These are phyloP conservation scores for Vandiemenella viatica DNA, from an alignment of 2,888 invertebrate genomes.

Conservation along the genomic window DNA sequence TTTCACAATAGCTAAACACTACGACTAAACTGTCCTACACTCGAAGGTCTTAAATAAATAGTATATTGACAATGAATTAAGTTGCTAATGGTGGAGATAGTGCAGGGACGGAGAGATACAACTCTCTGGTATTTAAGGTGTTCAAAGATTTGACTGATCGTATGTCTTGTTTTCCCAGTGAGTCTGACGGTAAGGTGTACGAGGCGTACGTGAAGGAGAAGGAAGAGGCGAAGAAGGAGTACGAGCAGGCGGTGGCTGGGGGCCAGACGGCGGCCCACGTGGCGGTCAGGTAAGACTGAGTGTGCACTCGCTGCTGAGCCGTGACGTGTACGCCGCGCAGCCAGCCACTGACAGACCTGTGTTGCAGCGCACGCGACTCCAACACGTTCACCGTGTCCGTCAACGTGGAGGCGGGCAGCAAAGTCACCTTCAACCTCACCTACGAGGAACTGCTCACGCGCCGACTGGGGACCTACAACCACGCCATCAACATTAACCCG, in stretches of 20 bases:
- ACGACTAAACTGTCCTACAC: too few species aligned
- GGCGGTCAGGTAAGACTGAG: slow-evolving; percentile 29
- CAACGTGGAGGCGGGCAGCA: slow-evolving; percentile 45
- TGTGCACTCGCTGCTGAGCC: too few species aligned
- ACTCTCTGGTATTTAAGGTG: too few species aligned
- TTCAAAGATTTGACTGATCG: too few species aligned
- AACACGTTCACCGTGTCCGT: slow-evolving; percentile 53
- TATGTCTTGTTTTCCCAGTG: too few species aligned
- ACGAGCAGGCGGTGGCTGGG: slow-evolving; percentile 38
- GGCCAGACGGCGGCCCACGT: slow-evolving; percentile 46
- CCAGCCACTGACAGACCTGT: too few species aligned
- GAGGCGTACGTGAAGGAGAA: slow-evolving; percentile 50
- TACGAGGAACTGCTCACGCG: slow-evolving; percentile 59
- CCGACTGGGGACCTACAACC: slow-evolving; percentile 48
- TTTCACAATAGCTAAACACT: too few species aligned
- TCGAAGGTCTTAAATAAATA: too few species aligned
- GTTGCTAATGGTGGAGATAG: too few species aligned
- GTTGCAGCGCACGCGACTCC: slow-evolving; percentile 43
- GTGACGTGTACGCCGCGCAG: too few species aligned
- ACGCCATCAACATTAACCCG: slow-evolving; percentile 51
- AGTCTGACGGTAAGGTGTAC: slow-evolving; percentile 43
- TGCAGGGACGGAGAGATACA: too few species aligned
- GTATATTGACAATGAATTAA: too few species aligned
- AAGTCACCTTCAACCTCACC: slow-evolving; percentile 50
- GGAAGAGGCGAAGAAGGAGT: slow-evolving; percentile 43